Conservation (phyloP, 2,113 vertebrate genomes). For the Aix galericulata region DNA sequence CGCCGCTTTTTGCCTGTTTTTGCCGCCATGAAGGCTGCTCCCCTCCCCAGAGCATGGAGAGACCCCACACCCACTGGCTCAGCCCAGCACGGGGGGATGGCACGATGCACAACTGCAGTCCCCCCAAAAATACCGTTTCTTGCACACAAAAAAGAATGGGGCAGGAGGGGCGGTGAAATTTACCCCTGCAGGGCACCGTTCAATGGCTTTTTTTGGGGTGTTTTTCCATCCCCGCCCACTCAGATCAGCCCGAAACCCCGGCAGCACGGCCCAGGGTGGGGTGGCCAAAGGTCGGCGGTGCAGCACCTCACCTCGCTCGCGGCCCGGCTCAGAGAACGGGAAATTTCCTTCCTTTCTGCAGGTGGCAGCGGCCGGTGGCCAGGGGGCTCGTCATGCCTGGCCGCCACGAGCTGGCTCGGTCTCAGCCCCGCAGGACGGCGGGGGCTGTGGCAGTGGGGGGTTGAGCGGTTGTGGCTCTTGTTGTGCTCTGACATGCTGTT, state of each 20-base stretch:
- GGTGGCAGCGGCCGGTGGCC: not conserved
- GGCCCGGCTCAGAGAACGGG: not conserved
- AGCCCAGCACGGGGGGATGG: accelerated
- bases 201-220: not conserved
- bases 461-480: conserved; percentile 70
- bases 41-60: not conserved
- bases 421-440: not conserved
- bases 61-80: not conserved
- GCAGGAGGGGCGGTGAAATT: not conserved
- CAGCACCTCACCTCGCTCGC: not conserved
- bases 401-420: not conserved
- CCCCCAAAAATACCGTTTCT: not conserved
- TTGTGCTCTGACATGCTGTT: conserved; percentile 87
- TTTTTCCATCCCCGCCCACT: not conserved
- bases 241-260: not conserved
- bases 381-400: not conserved
- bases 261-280: not conserved
- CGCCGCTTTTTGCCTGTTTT: accelerated
- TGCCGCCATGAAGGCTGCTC: too few relatives aligned
- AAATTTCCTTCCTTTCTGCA: not conserved
- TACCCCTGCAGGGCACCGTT: not conserved
- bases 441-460: not conserved
- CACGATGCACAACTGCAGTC: accelerated
- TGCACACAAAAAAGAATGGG: not conserved
- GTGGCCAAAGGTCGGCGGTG: conserved; percentile 50